A percentile compares a stretch with the other conserved stretches of the same genome.
Conservation (phyloP, 2,888 invertebrate species). For the Synanthedon vespiformis region DNA sequence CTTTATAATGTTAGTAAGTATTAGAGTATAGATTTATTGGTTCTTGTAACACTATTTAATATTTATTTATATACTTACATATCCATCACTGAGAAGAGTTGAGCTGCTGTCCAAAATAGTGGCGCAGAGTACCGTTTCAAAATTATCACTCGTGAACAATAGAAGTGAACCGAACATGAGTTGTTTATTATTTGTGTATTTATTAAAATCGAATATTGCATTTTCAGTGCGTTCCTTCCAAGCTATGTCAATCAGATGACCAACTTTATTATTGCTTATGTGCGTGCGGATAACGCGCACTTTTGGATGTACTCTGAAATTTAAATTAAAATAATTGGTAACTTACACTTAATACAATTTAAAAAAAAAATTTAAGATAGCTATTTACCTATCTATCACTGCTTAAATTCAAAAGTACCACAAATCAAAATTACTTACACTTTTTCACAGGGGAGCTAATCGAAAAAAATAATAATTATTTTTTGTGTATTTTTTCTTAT, state of each 20-base stretch:
- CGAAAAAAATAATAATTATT: no score
- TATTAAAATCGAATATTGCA: constrained; percentile 23
- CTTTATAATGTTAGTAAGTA: no score
- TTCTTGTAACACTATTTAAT: no score
- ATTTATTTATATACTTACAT: no score
- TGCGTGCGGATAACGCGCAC: constrained; percentile 51
- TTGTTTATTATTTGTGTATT: constrained; percentile 50
- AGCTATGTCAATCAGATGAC: constrained; percentile 50
- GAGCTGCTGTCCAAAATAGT: constrained; percentile 69
- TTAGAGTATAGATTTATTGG: no score
- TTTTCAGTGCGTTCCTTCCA: constrained; percentile 32
- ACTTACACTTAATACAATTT: no score
- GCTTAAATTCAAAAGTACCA: no score
- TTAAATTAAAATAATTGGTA: background rate
- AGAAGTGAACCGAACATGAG: constrained; percentile 80
- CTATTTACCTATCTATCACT: no score
- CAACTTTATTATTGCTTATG: constrained; percentile 48
- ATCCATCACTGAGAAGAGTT: constrained; percentile 62
- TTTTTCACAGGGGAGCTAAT: no score
- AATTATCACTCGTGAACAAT: constrained; percentile 77
- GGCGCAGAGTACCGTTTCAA: constrained; percentile 76
- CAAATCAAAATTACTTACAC: no score
- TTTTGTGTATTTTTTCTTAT: no score
- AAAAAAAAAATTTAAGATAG: no score
- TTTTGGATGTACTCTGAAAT: constrained; percentile 53